phyloP scores from a whole-genome alignment of 2,113 vertebrate species.

The Thamnophis sirtalis region DNA sequence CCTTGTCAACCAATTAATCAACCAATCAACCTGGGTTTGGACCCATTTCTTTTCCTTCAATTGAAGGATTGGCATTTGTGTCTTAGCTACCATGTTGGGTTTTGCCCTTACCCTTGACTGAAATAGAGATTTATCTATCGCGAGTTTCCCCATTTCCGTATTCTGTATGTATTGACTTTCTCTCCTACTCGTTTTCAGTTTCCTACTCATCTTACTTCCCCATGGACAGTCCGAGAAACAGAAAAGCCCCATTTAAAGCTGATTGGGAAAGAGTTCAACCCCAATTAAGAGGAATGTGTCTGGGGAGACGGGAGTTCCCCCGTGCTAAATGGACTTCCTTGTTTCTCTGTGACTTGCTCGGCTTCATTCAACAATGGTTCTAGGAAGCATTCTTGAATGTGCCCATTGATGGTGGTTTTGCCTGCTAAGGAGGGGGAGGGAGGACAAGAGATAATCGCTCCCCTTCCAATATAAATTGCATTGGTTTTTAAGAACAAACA shows the following conservation, averaged over 20 bases:
- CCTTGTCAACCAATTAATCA: background rate
- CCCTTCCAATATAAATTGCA: background rate
- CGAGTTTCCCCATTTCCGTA: background rate
- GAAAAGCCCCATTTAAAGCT: background rate
- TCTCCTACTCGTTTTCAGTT: background rate
- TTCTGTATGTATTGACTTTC: background rate
- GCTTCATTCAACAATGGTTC: background rate
- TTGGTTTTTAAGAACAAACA: background rate
- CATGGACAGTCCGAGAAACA: background rate
- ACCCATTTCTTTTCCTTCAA: background rate
- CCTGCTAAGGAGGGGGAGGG: background rate
- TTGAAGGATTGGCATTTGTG: background rate
- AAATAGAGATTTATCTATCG: background rate
- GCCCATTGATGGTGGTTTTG: background rate
- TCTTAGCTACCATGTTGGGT: background rate
- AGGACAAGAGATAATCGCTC: no score
- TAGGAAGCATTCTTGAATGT: background rate
- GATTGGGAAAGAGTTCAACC: background rate
- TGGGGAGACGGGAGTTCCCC: background rate
- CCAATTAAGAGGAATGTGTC: background rate
- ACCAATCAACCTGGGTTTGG: background rate
- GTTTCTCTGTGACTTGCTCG: background rate
- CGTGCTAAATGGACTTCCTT: background rate
- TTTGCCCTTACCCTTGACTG: background rate
- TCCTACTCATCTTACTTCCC: background rate